These are phyloP conservation scores for Ctenicera cuprea DNA, from an alignment of 2,888 invertebrate species.

Conservation along the genomic window DNA sequence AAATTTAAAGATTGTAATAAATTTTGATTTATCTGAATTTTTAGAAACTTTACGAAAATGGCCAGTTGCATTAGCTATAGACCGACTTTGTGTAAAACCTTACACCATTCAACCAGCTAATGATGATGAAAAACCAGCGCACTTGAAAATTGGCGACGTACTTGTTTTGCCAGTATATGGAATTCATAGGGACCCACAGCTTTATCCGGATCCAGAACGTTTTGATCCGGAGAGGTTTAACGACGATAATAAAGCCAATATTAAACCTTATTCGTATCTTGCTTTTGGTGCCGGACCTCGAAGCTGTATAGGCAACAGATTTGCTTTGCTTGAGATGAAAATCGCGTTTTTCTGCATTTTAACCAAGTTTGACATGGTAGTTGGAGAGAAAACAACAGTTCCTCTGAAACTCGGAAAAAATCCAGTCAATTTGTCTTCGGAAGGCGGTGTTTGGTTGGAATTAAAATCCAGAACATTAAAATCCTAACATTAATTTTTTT, in stretches of 20 bases:
- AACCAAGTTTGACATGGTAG: conserved; percentile 62
- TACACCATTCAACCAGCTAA: conserved; percentile 67
- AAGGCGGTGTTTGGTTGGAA: conserved; percentile 58
- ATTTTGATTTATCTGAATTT: conserved; percentile 41
- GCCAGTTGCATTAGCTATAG: conserved; percentile 71
- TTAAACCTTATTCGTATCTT: conserved; percentile 69
- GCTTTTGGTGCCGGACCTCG: conserved; percentile 72
- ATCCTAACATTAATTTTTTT: too few species aligned
- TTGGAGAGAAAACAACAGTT: conserved; percentile 61
- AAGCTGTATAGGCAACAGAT: too few species aligned
- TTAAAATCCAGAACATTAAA: conserved; percentile 55
- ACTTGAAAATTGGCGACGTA: conserved; percentile 61
- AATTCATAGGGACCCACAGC: conserved; percentile 70
- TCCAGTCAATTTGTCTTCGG: conserved; percentile 46
- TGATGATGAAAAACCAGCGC: conserved; percentile 54
- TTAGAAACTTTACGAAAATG: conserved; percentile 73
- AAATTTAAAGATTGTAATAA: conserved; percentile 11
- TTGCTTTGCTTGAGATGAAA: conserved; percentile 64
- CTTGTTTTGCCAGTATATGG: conserved; percentile 68
- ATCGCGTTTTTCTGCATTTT: conserved; percentile 61
- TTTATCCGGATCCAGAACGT: conserved; percentile 71
- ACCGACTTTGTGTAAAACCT: conserved; percentile 74
- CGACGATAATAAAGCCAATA: conserved; percentile 68
- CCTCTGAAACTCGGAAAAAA: conserved; percentile 58
- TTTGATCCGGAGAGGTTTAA: conserved; percentile 73